Evolutionary conservation across 2,888 invertebrate species (phyloP).

Genomic region (Drosophila merina): DNA sequence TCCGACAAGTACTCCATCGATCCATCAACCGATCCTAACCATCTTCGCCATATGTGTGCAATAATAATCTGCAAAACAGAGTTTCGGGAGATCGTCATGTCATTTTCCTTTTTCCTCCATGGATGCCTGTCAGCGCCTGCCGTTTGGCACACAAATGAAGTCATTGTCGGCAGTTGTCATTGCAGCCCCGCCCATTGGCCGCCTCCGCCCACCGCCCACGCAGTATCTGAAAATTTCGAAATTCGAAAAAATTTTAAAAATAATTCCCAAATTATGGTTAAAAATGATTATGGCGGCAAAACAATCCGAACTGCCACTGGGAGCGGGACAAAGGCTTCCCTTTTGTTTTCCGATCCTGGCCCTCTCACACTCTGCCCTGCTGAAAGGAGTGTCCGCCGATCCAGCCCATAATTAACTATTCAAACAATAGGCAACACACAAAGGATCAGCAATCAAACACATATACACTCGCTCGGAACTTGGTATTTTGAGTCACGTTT

Average conservation of each 20-base stretch:
- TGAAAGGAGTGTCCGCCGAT: conserved; percentile 75
- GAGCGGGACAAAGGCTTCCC: conserved; percentile 45
- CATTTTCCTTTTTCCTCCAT: conserved; percentile 19
- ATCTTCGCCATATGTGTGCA: conserved; percentile 71
- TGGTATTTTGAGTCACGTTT: conserved; percentile 75
- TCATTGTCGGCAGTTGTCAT: conserved; percentile 77
- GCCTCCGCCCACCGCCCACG: conserved; percentile 26
- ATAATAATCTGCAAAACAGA: conserved; percentile 66
- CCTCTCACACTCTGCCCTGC: conserved; percentile 13
- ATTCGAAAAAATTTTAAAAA: conserved; percentile 57
- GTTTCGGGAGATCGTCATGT: conserved; percentile 33
- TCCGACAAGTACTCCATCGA: conserved; percentile 24
- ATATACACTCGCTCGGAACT: conserved; percentile 39
- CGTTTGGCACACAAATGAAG: conserved; percentile 66
- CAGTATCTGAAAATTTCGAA: conserved; percentile 50
- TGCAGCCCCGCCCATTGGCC: conserved; percentile 58
- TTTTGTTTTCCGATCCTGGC: conserved; percentile 39
- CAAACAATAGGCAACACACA: conserved; percentile 72
- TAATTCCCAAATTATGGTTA: conserved; percentile 75
- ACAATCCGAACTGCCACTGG: conserved; percentile 40
- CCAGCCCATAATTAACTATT: conserved; percentile 80
- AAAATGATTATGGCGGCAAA: conserved; percentile 62
- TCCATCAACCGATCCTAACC: conserved; percentile 52
- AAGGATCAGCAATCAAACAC: conserved; percentile 74
- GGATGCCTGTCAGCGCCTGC: conserved; percentile 44